A percentile compares a stretch with the other conserved stretches of the same genome.
Evolutionary conservation across 2,797 vertebrate species (phyloP).

Genomic region (Sebastes cheni): DNA sequence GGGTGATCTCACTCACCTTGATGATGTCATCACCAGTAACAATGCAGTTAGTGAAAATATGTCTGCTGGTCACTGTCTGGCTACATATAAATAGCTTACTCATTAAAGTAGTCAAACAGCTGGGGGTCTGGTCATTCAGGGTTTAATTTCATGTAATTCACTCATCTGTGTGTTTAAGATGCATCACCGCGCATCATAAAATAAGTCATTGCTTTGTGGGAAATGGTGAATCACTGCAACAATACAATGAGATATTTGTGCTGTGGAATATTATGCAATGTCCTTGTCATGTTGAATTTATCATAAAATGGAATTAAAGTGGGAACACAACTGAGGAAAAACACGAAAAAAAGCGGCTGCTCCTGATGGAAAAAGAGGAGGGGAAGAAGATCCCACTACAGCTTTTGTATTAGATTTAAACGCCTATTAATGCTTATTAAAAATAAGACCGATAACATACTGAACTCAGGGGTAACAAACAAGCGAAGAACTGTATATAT

Average conservation of each 20-base stretch:
- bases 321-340: not conserved
- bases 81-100: not conserved
- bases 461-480: not conserved
- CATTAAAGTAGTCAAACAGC: not conserved
- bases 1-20: not conserved
- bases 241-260: not conserved
- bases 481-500: not conserved
- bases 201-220: not conserved
- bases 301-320: not conserved
- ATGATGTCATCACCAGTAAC: constrained; percentile 15
- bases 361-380: not conserved
- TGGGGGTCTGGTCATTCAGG: not conserved
- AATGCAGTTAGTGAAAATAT: not conserved
- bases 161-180: not conserved
- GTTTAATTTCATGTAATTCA: not conserved
- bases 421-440: too few relatives aligned
- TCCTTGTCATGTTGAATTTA: not conserved
- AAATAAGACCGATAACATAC: not conserved
- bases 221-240: not conserved
- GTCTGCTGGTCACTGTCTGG: constrained; percentile 13
- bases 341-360: not conserved
- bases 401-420: not conserved
- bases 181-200: not conserved
- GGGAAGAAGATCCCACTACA: not conserved
- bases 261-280: not conserved